Conservation (phyloP, 2,113 vertebrate genomes). For the Tupaia tana region DNA sequence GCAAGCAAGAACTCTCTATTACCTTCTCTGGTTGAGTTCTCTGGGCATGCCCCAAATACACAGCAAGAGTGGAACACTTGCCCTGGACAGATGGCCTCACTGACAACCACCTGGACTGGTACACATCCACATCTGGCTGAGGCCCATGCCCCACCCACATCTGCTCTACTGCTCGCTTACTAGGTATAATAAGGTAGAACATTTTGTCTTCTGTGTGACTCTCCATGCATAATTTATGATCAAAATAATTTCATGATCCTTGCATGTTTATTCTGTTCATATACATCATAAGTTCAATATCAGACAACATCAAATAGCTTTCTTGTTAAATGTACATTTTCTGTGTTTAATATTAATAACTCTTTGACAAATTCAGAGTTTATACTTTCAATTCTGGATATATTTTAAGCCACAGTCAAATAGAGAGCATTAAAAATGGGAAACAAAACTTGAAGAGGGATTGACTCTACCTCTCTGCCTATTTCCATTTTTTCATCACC, state of each 20-base stretch:
- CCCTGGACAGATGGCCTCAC: neutral
- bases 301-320: neutral
- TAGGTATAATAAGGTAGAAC: neutral
- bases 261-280: neutral
- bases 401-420: neutral
- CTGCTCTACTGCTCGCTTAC: neutral
- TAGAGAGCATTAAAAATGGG: neutral
- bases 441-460: neutral
- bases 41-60: neutral
- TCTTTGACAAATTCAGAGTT: neutral
- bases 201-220: neutral
- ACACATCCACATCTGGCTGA: no score
- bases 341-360: neutral
- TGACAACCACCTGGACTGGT: neutral
- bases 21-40: neutral
- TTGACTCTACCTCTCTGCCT: neutral
- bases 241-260: neutral
- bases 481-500: neutral
- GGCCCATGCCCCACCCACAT: no score
- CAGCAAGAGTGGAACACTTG: neutral
- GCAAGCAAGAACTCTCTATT: neutral
- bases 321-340: neutral
- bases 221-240: neutral
- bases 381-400: neutral
- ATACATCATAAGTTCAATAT: neutral